Conservation (phyloP, 2,888 invertebrate species). For the Lasioglossum vierecki region DNA sequence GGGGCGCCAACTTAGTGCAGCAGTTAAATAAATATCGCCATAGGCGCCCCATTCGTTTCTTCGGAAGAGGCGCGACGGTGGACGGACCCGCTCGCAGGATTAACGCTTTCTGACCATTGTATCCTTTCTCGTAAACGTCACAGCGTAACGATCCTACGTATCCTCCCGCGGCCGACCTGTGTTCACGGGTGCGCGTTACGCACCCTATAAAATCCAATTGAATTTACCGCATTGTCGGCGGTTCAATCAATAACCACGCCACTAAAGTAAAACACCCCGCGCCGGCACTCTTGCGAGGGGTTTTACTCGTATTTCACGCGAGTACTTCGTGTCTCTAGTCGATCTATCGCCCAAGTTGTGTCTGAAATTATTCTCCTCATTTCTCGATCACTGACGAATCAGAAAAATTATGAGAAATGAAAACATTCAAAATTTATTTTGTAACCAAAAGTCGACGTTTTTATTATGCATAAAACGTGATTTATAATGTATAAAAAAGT, state of each 20-base stretch:
- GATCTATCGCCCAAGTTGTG: not conserved
- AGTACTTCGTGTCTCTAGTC: not conserved
- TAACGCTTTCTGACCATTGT: constrained; percentile 66
- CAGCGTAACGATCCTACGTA: constrained; percentile 45
- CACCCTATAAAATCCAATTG: constrained; percentile 65
- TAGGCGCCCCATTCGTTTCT: constrained; percentile 70
- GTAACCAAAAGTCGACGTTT: not conserved
- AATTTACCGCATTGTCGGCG: constrained; percentile 63
- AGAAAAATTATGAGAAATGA: not conserved
- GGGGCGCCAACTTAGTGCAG: constrained; percentile 76
- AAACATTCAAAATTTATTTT: not conserved
- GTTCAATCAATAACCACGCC: constrained; percentile 41
- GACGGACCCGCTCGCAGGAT: constrained; percentile 49
- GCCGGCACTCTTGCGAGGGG: not conserved
- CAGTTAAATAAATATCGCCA: constrained; percentile 78
- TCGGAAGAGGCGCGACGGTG: constrained; percentile 65
- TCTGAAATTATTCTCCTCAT: not conserved
- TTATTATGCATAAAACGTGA: not conserved
- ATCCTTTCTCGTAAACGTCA: constrained; percentile 64
- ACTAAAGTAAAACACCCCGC: constrained; percentile 26
- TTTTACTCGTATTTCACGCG: not conserved
- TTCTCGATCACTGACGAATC: not conserved
- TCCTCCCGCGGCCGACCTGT: constrained; percentile 13
- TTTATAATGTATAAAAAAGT: too few relatives aligned
- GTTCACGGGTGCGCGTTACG: constrained; percentile 61